phyloP scores from a whole-genome alignment of 2,113 vertebrate species.

The Coptodon rendalli region DNA sequence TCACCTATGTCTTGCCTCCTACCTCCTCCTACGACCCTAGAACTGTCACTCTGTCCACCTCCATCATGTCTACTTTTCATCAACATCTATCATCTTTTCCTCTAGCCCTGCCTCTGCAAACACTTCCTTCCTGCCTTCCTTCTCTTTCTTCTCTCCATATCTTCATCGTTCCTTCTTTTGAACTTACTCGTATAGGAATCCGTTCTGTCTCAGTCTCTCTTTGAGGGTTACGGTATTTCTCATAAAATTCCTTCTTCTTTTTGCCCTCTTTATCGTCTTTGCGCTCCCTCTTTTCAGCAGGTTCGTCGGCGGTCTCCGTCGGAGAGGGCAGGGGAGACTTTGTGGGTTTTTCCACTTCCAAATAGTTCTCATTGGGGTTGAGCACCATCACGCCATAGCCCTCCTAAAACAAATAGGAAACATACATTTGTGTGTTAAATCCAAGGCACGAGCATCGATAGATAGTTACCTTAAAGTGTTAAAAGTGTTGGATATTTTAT shows the following conservation, averaged over 20 bases:
- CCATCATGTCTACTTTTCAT: conserved; percentile 32
- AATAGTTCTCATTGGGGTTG: conserved; percentile 98
- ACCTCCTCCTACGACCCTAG: conserved; percentile 28
- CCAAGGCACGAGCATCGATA: background rate
- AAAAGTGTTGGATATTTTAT: background rate
- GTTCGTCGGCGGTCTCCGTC: conserved; percentile 85
- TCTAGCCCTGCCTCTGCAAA: background rate
- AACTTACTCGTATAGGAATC: conserved; percentile 88
- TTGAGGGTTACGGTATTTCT: conserved; percentile 96
- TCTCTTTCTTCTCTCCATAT: conserved; percentile 3
- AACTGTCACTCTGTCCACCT: conserved; percentile 44
- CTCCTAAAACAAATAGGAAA: conserved; percentile 76
- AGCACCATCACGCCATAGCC: conserved; percentile 93
- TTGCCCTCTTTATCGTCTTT: conserved; percentile 88
- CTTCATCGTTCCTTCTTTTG: background rate
- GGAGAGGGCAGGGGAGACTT: conserved; percentile 68
- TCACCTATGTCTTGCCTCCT: conserved; percentile 33
- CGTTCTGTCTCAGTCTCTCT: conserved; percentile 89
- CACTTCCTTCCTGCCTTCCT: background rate
- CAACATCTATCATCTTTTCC: conserved; percentile 42
- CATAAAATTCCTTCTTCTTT: conserved; percentile 90
- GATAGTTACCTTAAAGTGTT: background rate
- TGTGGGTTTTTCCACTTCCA: conserved; percentile 88
- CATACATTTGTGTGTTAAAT: background rate
- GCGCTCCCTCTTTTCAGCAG: conserved; percentile 91